Percentiles rank a stretch among this genome's conserved stretches.
Evolutionary conservation across 1,140 invertebrate species (phyloP).

Genomic region (Conus betulinus): DNA sequence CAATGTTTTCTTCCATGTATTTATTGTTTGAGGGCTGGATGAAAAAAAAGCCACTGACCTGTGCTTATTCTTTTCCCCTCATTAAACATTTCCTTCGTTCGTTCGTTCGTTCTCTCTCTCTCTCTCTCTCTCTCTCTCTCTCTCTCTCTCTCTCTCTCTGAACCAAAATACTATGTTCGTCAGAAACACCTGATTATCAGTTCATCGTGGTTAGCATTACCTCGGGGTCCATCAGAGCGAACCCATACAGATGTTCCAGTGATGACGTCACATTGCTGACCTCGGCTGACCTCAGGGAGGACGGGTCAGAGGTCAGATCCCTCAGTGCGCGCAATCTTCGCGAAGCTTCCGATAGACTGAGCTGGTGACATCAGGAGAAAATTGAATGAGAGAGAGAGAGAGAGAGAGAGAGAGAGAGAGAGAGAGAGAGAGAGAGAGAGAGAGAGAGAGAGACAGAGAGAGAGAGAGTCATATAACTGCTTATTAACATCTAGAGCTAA

Average conservation of each 20-base stretch:
- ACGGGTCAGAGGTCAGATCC: not conserved
- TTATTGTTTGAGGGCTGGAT: no score
- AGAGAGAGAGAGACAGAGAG: not conserved
- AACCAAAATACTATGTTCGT: no score
- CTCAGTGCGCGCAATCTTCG: not conserved
- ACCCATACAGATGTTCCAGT: not conserved
- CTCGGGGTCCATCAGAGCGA: not conserved
- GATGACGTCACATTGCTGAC: not conserved
- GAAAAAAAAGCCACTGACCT: no score
- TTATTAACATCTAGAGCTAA: no score
- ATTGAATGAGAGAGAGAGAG: not conserved
- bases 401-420: not conserved
- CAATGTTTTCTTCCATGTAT: no score
- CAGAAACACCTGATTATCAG: no score
- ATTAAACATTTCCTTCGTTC: no score
- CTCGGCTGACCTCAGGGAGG: not conserved
- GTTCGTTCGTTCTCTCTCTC: no score
- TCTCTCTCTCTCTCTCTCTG: no score
- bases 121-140: no score
- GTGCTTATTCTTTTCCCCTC: no score
- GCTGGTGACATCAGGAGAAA: not conserved
- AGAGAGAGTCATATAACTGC: not conserved
- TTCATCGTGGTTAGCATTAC: not conserved
- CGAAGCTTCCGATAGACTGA: not conserved
- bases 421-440: not conserved